Base-by-base conservation (phyloP, 1,140 invertebrate genomes). In the Pachypeltis micranthus region DNA sequence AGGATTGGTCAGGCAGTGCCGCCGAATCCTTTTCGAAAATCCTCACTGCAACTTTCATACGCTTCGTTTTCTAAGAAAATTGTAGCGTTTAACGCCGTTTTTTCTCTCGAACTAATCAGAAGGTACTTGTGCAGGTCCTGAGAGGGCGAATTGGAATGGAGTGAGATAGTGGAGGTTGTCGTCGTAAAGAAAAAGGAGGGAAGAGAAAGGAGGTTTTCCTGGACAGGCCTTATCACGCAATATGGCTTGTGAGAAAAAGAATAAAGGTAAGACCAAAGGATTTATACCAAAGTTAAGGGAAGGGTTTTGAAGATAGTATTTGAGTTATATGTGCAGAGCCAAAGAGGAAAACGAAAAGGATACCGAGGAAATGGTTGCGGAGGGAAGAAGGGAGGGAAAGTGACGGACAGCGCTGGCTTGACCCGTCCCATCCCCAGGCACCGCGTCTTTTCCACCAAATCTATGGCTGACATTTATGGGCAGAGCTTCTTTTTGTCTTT, bases 381-480 rank as follows among this genome's bases (percentile, higher is more conserved):
- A 14, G 29, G 57, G 57, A 47, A 47, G n/a, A n/a, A 16, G 44
- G 24, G 44, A 23, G 44, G 44, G 44, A 23, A 19, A 25, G 57
- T 62, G 60, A 62, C 60, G 47, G 60, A 62, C 60, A 62, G 60
- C 60, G n/a, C 60, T 47, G 44, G 25, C 60, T 62, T 51, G 44
- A 51, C 47, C 60, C 47, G 44, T 29, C 25, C 31, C 55, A 19
- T 25, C 57, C 25, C 31, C 55, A 19, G 19, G 21, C 25, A 21
- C 28, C 7, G 14, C 47, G 4, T 3, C 47, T 59, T 21, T 59
- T 24, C 28, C 21, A 44, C 26, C 34, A 26, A 62, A 62, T 62
- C 47, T 54, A 59, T 59, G 57, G 57, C 57, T 59, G 57, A 59
- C 57, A 59, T 59, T 59, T 59, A 59, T 59, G 57, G 57, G 57